Percentiles rank a stretch among this genome's conserved stretches.
Evolutionary conservation across 2,888 invertebrate genomes (phyloP).

Genomic region (Fragum fragum): DNA sequence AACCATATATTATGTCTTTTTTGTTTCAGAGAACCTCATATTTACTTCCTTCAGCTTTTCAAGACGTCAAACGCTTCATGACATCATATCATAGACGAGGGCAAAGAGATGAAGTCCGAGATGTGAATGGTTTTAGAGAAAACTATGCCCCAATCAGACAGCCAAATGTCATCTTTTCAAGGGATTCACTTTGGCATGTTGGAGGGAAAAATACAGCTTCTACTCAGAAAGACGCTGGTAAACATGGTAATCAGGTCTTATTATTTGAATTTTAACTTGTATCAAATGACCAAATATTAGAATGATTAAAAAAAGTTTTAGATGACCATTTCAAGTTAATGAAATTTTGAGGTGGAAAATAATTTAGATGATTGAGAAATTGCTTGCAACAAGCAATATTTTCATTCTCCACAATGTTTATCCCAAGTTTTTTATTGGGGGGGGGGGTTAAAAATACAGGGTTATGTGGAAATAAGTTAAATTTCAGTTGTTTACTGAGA

Average conservation of each 20-base stretch:
- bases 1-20: too few species aligned
- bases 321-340: not conserved
- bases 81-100: conserved; percentile 34
- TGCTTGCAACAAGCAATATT: not conserved
- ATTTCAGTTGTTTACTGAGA: too few species aligned
- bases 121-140: conserved; percentile 69
- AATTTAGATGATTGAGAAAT: not conserved
- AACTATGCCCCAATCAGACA: conserved; percentile 68
- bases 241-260: not conserved
- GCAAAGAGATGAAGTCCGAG: conserved; percentile 4
- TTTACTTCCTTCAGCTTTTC: conserved; percentile 72
- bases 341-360: not conserved
- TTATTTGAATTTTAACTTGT: not conserved
- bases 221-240: not conserved
- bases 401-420: too few species aligned
- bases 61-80: conserved; percentile 65
- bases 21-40: conserved; percentile 67
- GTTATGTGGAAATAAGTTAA: too few species aligned
- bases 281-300: not conserved
- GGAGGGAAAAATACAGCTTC: not conserved
- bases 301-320: not conserved
- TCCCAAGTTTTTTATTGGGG: too few species aligned
- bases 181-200: conserved; percentile 72
- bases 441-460: too few species aligned
- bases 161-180: conserved; percentile 65